Base-by-base conservation (phyloP, 2,797 vertebrate species). In the Neostethus bicornis region DNA sequence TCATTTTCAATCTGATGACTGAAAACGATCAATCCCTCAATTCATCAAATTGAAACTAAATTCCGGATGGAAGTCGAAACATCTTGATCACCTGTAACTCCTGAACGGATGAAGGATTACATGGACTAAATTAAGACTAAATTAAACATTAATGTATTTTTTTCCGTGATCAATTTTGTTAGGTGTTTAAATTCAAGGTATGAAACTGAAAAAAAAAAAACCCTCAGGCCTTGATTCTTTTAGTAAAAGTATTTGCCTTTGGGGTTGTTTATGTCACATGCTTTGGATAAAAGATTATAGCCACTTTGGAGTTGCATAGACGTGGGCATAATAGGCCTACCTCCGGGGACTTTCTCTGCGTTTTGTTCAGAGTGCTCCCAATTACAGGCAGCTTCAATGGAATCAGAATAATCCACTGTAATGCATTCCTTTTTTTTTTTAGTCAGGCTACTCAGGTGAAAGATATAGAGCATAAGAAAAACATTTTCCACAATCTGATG, bases 281-380 rank as follows among this genome's bases (percentile, higher is more conserved):
- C 61, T 71, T 75, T 58, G 73, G 69, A 81, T 78, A 75, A 84
- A 85, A 84, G 78, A 85, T 81, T 83, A 83, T 51, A 86, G 77
- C 64, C 78, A 83, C 80, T 81, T 83, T 60, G 61, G 71, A 86
- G 79, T 78, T 59, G 68, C 75, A 70, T 16, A 83, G 81, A 84
- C 76, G 80, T 35, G 69, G 59, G 51, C 75, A 87, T 80, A 81
- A 85, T 72, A 70, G 80, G 66, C 49, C 65, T 37, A 58, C 72
- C 83, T 81, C 81, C 70, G 54, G 79, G 72, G 78, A 77, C 56
- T 38, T 25, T 69, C 69, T 64, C 43, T 73, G 71, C 76, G 70
- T 86, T 80, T 84, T 80, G 61, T 75, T 59, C 26, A 0, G 67
- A 83, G 64, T 65, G 70, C 67, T 84, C 75, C 85, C 84, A 87